Percentiles rank a stretch among this genome's conserved stretches.
These are phyloP conservation scores for Struthidea cinerea DNA, from an alignment of 2,113 vertebrate species.

Conservation along the genomic window DNA sequence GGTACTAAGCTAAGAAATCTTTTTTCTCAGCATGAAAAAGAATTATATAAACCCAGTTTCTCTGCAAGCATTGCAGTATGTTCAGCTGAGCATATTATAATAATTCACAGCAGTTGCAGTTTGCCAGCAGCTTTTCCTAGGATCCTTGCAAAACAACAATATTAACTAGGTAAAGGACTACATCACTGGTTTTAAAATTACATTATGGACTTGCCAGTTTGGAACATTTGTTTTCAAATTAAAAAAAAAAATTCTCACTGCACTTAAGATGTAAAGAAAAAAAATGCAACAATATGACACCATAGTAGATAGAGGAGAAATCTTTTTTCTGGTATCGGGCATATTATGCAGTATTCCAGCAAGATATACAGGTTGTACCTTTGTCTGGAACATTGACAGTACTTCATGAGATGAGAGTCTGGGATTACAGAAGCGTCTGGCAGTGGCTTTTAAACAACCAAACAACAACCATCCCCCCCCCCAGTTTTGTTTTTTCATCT, in stretches of 20 bases:
- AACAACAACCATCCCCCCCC: not conserved
- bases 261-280: not conserved
- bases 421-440: not conserved
- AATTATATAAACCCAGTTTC: not conserved
- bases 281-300: not conserved
- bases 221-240: not conserved
- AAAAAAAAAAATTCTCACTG: not conserved
- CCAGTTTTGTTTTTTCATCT: not conserved
- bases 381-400: not conserved
- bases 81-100: not conserved
- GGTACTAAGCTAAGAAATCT: not conserved
- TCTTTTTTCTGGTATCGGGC: not conserved
- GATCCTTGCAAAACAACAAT: not conserved
- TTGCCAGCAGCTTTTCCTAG: not conserved
- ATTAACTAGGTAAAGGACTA: not conserved
- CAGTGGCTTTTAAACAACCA: not conserved
- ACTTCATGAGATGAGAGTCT: not conserved
- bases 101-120: not conserved
- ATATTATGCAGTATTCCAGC: not conserved
- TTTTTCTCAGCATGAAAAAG: not conserved
- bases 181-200: not conserved
- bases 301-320: not conserved
- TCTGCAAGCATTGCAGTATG: not conserved
- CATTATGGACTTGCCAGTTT: not conserved
- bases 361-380: not conserved